Conservation (phyloP, 2,888 invertebrate genomes). For the Calephelis perditalis region DNA sequence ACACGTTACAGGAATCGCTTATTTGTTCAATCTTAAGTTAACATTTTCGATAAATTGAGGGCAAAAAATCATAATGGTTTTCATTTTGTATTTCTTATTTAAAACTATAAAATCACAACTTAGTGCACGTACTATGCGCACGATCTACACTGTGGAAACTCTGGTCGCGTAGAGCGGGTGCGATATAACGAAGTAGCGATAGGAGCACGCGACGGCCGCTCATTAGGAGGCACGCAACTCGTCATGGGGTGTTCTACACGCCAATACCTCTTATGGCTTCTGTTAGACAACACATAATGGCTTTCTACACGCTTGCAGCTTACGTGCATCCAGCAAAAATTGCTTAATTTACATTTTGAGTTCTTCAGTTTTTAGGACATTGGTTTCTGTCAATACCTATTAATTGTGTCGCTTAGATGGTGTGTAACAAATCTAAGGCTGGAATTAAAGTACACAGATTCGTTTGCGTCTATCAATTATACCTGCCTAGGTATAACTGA, state of each 20-base stretch:
- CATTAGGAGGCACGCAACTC: conserved; percentile 68
- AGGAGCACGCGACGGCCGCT: conserved; percentile 66
- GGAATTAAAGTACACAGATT: too few species aligned
- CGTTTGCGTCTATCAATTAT: too few species aligned
- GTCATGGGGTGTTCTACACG: conserved; percentile 36
- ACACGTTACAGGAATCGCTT: too few species aligned
- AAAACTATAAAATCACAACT: too few species aligned
- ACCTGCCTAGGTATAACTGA: too few species aligned
- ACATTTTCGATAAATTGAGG: too few species aligned
- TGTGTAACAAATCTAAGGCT: neutral
- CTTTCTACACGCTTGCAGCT: conserved; percentile 42
- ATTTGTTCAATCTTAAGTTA: too few species aligned
- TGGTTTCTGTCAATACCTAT: too few species aligned
- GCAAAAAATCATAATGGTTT: too few species aligned
- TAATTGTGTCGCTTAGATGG: neutral
- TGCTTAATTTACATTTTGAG: too few species aligned
- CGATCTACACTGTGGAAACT: neutral
- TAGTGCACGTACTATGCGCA: neutral
- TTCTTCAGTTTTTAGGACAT: too few species aligned
- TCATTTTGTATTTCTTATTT: too few species aligned
- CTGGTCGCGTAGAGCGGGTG: conserved; percentile 47
- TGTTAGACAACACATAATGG: conserved; percentile 57
- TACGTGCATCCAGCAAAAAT: conserved; percentile 12
- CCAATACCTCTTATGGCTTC: conserved; percentile 42
- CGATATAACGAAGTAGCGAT: conserved; percentile 60